Evolutionary conservation across 2,113 vertebrate species (phyloP), one percentile per base, ranked within the genome.

Genomic region (Dicaeum eximium): DNA sequence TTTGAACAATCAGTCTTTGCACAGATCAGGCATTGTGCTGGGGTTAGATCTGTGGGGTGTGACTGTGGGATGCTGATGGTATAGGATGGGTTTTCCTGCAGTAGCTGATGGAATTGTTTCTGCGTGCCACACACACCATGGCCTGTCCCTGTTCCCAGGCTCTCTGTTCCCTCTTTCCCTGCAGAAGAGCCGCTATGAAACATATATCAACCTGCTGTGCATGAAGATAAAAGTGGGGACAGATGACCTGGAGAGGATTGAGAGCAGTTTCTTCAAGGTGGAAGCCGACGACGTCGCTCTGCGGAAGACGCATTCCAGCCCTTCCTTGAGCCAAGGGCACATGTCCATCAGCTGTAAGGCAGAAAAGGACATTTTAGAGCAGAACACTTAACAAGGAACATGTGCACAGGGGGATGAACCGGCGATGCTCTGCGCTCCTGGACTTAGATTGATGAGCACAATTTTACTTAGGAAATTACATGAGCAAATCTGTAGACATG

Each of bases 141-240:
- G 54, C 42, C 31, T 50, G 47, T 86, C 70, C 72, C 69, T 83
- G n/a, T 92, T 87, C 60, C 60, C 51, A 88, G 61, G 42, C 80
- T 92, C 70, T 96, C 86, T 95, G 47, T 82, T 89, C 73, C 86
- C 72, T 75, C 69, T 89, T 47, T 86, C 74, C 83, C 87, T 96
- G 95, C 98, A 99, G 99, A 99, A 99, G 96, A 99, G 98, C 51
- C 98, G 99, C 58, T 99, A 99, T 51, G 99, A 99, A 97, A 99
- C 99, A 0, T 99, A 99, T 73, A 98, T 99, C 97, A 98, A 97
- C 94, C 98, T 99, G 73, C 98, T 99, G 94, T 98, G 98, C 95
- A 98, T 98, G 94, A 99, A 99, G 97, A 98, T 99, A 89, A 98
- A 98, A 18, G 98, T 98, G 0, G 98, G 98, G 80, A 99, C 98